Base-by-base conservation (phyloP, 92 coral and sea anemone genomes). In the Virgularia gustaviana region DNA sequence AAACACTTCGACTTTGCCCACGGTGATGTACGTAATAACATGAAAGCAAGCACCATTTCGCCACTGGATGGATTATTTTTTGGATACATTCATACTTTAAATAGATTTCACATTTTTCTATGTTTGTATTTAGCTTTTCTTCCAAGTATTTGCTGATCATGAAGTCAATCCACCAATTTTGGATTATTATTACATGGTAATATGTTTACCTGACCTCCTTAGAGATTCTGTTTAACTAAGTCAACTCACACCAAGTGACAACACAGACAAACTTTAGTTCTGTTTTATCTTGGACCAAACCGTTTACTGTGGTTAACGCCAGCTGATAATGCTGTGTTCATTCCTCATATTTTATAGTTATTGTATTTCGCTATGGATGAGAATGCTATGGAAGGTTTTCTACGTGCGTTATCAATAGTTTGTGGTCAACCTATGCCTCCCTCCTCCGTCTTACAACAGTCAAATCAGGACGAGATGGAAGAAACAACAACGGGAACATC, bases 301-400 rank as follows among this genome's bases (percentile, higher is more conserved):
- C n/a, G n/a, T n/a, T n/a, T n/a, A n/a, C n/a, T n/a, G n/a, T n/a
- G n/a, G n/a, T n/a, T n/a, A n/a, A n/a, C n/a, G n/a, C n/a, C n/a
- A n/a, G n/a, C n/a, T n/a, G n/a, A n/a, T n/a, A n/a, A n/a, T n/a
- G n/a, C n/a, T n/a, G n/a, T n/a, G n/a, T n/a, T n/a, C n/a, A n/a
- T n/a, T n/a, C n/a, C n/a, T n/a, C n/a, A n/a, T n/a, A n/a, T n/a
- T n/a, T n/a, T n/a, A n/a, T n/a, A 91, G 98, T 56, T 92, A 71
- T 60, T 89, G 80, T 92, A 92, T 71, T 92, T 92, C 62, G 86
- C 98, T 34, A 85, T 80, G 61, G 88, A 92, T 42, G 75, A 90
- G 32, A 89, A 89, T 65, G 85, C 98, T 36, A 51, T 92, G 78
- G 98, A 92, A 54, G 98, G 98, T 18, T 87, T 89, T 74, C 85